Evolutionary conservation across 2,113 vertebrate species (phyloP).

Genomic region (Cichladusa arquata): DNA sequence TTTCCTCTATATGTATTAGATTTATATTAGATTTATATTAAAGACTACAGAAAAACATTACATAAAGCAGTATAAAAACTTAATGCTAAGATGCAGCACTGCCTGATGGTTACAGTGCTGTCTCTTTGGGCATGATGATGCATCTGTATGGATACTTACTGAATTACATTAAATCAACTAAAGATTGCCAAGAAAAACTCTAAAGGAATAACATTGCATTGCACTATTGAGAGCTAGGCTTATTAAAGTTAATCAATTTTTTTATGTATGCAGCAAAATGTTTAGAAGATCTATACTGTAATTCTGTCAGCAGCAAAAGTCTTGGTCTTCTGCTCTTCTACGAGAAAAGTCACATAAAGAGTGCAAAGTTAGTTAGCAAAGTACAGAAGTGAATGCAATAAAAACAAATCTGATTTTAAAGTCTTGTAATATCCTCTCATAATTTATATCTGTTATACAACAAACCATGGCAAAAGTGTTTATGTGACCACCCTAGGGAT

Average conservation of each 20-base stretch:
- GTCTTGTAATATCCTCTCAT: background rate
- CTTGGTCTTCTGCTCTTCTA: background rate
- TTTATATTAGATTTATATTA: background rate
- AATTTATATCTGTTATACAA: background rate
- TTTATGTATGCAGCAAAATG: background rate
- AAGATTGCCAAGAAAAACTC: background rate
- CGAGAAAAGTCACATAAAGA: conserved; percentile 16
- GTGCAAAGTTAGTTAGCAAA: background rate
- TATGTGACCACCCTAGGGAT: background rate
- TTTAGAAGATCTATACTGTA: conserved; percentile 23
- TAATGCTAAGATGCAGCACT: background rate
- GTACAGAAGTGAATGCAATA: background rate
- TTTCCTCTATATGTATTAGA: background rate
- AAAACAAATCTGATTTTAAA: conserved; percentile 21
- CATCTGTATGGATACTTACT: background rate
- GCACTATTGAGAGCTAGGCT: background rate
- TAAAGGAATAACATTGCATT: background rate
- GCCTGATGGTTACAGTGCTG: background rate
- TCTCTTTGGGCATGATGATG: background rate
- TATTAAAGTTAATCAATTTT: background rate
- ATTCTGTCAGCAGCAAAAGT: conserved; percentile 17
- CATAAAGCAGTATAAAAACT: background rate
- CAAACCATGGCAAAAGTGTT: background rate
- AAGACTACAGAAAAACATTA: background rate
- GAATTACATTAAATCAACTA: background rate